Evolutionary conservation across 2,797 vertebrate genomes (phyloP).

Genomic region (Sebastes steindachneri): DNA sequence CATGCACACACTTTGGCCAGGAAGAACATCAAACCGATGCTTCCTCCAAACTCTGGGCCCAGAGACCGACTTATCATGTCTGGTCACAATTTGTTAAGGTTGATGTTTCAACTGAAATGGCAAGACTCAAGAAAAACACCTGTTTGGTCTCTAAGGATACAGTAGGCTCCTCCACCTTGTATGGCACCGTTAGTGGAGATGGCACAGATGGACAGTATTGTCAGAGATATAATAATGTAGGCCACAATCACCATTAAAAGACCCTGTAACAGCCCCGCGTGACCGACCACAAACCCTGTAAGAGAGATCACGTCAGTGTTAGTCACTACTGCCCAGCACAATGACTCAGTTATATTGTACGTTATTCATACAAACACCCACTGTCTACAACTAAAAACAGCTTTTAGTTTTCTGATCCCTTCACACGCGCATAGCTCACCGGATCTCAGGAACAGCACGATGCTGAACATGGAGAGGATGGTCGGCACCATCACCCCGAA

Average conservation of each 20-base stretch:
- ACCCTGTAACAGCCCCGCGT: constrained; percentile 90
- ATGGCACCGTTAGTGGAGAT: constrained; percentile 95
- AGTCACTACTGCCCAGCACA: constrained; percentile 29
- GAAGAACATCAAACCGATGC: constrained; percentile 95
- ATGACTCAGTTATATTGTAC: constrained; percentile 17
- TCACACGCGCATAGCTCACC: constrained; percentile 75
- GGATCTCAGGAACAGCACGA: constrained; percentile 90
- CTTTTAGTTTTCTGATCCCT: background rate
- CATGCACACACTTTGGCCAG: constrained; percentile 92
- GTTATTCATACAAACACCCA: background rate
- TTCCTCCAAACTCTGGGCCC: constrained; percentile 94
- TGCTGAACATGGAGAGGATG: constrained; percentile 94
- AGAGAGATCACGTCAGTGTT: constrained; percentile 22
- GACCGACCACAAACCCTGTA: constrained; percentile 88
- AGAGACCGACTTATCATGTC: constrained; percentile 95
- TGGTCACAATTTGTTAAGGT: constrained; percentile 66
- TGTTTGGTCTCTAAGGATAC: constrained; percentile 84
- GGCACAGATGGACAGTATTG: constrained; percentile 92
- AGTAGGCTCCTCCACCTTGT: constrained; percentile 92
- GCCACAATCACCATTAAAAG: constrained; percentile 91
- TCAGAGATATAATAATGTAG: constrained; percentile 90
- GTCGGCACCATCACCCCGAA: constrained; percentile 94
- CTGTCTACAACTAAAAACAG: background rate
- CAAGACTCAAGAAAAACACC: background rate
- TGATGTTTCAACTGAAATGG: background rate